Evolutionary conservation across 2,888 invertebrate genomes (phyloP), one percentile per base, ranked within the genome.

Genomic region (Corythucha ciliata): DNA sequence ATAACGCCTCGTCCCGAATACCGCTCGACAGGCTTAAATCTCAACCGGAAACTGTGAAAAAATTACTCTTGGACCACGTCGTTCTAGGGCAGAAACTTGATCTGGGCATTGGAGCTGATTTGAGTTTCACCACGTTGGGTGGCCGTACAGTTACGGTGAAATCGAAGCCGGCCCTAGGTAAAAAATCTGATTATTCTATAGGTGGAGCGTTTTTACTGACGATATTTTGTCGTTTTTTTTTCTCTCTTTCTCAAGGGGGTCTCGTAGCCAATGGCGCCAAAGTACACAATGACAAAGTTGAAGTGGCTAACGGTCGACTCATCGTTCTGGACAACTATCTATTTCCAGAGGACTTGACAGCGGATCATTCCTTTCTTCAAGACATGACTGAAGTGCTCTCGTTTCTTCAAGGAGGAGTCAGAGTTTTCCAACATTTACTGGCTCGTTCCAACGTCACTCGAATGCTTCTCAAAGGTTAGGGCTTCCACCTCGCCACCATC

Each of bases 381-480:
- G 71, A 71, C 60, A 67, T 73, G 58, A 67, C 70, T 61, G 71
- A 73, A 61, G 71, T 77, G 62, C 66, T 78, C 58, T 72, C 74
- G 57, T 74, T 74, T 65, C 73, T 78, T 63, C 77, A 77, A 66
- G 75, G 74, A 56, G 77, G 78, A 52, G 77, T 77, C 52, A 71
- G 77, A 64, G 77, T 78, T 45, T 78, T 78, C 65, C 76, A 77
- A 62, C 77, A 77, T 65, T 77, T 78, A 63, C 68, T 78, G 56
- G 72, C 74, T 25, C 71, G 75, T 63, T 77, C 77, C 57, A 78
- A 77, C 66, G 74, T 78, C 41, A 75, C 76, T 39, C 70, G 73
- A 62, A 62, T 70, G 32, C 68, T 77, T 58, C 71, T 71, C 63
- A 74, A 75, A 63, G 72, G 73, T 73, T 63, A 65, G 66, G 26